Base-by-base conservation (phyloP, 2,113 vertebrate genomes). In the Sinocyclocheilus anophthalmus region DNA sequence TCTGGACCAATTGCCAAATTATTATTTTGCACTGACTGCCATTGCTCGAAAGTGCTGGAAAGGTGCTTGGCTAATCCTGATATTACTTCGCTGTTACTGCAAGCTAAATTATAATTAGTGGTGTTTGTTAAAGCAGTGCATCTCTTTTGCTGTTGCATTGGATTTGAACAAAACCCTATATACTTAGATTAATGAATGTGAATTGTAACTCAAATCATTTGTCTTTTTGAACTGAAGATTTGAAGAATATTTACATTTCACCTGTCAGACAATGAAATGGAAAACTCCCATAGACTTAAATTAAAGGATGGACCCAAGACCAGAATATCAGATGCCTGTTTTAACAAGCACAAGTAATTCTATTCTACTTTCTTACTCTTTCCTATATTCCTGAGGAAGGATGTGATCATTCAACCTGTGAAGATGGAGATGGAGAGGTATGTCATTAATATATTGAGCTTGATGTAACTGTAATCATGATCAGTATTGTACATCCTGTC, bases 401-500 rank as follows among this genome's bases (percentile, higher is more conserved):
- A 67, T 67, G 5, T 14, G 24, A 67, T 3, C 18, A 39, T 70
- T 70, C 33, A 39, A 37, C 7, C 14, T 37, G 33, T 37, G 16
- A 70, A 70, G 13, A 67, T 30, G 7, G 57, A 59, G 57, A 59
- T 9, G 26, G 67, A 70, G 2, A 33, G 0, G 33, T 10, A 37
- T 70, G 33, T 70, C 67, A 70, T 70, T 33, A 4, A 6, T 20
- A 9, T 37, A 37, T 70, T 70, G 30, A 30, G 65, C 65, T 69
- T 69, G 30, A 37, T 69, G 65, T 18, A 72, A 39, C 72, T 45
- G 39, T 14, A 45, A 24, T 75, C 39, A 75, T 45, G 55, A 61
- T 79, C 26, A 42, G 30, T 79, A 59, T 48, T 37, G 77, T 61
- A 61, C 50, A 78, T 78, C 45, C 50, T 79, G 77, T 39, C 57